These are phyloP conservation scores for Parnassius mnemosyne DNA, from an alignment of 2,888 invertebrate genomes.

Conservation along the genomic window DNA sequence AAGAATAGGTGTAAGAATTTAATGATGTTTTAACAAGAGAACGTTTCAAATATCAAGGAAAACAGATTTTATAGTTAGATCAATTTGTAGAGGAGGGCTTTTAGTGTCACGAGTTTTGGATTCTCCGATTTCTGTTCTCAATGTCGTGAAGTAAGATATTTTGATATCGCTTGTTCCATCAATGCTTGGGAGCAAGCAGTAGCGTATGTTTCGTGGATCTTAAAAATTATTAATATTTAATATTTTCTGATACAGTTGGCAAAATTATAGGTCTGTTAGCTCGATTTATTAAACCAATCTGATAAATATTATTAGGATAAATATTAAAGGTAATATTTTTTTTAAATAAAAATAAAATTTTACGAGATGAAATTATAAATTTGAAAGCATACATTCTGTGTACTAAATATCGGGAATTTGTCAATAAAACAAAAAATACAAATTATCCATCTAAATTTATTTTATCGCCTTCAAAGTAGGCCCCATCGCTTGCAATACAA, in stretches of 20 bases:
- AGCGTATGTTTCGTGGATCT: slow-evolving; percentile 27
- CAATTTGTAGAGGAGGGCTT: slow-evolving; percentile 23
- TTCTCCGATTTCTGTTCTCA: slow-evolving; percentile 18
- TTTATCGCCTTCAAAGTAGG: too few species aligned
- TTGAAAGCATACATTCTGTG: too few species aligned
- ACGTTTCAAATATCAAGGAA: slow-evolving; percentile 7
- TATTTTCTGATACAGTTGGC: neutral
- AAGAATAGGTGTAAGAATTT: slow-evolving; percentile 18
- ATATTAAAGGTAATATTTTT: too few species aligned
- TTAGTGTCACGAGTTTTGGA: slow-evolving; percentile 25
- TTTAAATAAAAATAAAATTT: too few species aligned
- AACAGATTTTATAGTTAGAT: slow-evolving; percentile 5
- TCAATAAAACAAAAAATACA: too few species aligned
- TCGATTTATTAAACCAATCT: too few species aligned
- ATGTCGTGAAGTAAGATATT: slow-evolving; percentile 32
- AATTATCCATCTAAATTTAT: too few species aligned
- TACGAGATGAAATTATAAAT: too few species aligned
- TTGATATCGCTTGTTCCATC: slow-evolving; percentile 36
- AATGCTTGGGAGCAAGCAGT: slow-evolving; percentile 32
- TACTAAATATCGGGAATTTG: too few species aligned
- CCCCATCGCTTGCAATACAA: too few species aligned
- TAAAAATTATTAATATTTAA: slow-evolving; percentile 20
- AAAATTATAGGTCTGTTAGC: neutral
- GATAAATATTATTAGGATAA: too few species aligned
- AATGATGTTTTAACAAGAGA: too few species aligned